phyloP scores from a whole-genome alignment of 2,113 vertebrate species.

The Prolemur simus region DNA sequence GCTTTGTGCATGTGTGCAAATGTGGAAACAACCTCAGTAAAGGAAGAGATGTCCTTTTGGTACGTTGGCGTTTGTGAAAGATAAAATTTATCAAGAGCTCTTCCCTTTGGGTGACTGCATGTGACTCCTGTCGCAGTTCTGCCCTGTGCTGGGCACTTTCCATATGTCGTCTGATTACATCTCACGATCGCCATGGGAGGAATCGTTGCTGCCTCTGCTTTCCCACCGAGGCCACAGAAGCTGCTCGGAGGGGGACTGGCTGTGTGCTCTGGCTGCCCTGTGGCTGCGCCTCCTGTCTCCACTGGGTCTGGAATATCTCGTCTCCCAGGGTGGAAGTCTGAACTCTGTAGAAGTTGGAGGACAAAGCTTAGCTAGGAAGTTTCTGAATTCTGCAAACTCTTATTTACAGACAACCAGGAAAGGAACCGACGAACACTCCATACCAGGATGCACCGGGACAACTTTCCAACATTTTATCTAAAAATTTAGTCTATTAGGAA shows the following conservation, averaged over 20 bases:
- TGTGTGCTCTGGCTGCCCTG: background rate
- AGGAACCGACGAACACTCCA: background rate
- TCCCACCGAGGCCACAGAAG: fast-evolving
- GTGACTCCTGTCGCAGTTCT: background rate
- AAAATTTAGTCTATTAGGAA: background rate
- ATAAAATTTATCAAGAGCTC: background rate
- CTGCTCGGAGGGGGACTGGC: background rate
- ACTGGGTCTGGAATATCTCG: background rate
- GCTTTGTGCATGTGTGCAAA: background rate
- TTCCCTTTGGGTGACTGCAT: background rate
- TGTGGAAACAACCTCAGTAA: background rate
- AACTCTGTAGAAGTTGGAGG: background rate
- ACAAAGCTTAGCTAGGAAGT: background rate
- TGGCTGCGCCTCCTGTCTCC: background rate
- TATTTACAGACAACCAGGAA: background rate
- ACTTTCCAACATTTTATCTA: background rate
- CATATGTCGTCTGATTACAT: fast-evolving
- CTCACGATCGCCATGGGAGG: background rate
- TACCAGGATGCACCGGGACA: background rate
- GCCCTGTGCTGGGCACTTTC: background rate
- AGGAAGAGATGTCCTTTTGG: background rate
- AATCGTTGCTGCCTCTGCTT: background rate
- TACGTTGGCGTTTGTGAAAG: background rate
- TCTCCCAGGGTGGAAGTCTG: background rate
- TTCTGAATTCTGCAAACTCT: background rate